Conservation (phyloP, 2,797 vertebrate species). For the Taeniopygia guttata region DNA sequence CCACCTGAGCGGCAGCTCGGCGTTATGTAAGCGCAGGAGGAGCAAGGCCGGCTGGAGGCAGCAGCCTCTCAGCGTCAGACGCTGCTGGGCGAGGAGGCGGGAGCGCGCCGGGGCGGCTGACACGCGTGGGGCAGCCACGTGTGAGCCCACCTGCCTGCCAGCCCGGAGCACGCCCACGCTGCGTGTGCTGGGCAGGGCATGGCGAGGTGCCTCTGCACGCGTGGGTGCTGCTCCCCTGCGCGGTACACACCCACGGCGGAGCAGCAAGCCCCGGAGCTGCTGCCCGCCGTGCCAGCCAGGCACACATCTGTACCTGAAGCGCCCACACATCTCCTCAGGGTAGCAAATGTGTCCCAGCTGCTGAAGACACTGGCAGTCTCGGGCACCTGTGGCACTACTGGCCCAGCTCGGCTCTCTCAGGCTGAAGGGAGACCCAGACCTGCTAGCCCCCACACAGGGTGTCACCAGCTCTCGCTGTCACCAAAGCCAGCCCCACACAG, state of each 20-base stretch:
- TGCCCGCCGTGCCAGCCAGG: background rate
- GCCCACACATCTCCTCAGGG: background rate
- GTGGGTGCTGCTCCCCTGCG: background rate
- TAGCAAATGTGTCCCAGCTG: background rate
- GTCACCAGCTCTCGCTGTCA: background rate
- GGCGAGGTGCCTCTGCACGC: background rate
- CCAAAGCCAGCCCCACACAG: background rate
- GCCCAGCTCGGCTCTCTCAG: background rate
- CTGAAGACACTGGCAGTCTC: background rate
- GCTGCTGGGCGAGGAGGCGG: background rate
- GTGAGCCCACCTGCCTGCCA: background rate
- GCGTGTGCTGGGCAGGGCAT: background rate
- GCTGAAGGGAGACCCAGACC: background rate
- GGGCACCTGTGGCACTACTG: background rate
- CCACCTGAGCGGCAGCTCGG: conserved; percentile 43
- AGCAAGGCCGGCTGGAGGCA: background rate
- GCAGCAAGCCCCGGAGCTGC: background rate
- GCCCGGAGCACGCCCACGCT: background rate
- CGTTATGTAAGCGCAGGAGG: conserved; percentile 43
- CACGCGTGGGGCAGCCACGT: background rate
- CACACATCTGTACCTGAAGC: background rate
- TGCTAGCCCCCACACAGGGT: background rate
- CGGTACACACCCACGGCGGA: accelerated
- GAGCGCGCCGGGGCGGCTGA: background rate
- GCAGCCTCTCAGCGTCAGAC: background rate